Percentiles rank a stretch among this genome's conserved stretches.
Evolutionary conservation across 2,797 vertebrate genomes (phyloP).

Genomic region (Syndactyla subalaris): DNA sequence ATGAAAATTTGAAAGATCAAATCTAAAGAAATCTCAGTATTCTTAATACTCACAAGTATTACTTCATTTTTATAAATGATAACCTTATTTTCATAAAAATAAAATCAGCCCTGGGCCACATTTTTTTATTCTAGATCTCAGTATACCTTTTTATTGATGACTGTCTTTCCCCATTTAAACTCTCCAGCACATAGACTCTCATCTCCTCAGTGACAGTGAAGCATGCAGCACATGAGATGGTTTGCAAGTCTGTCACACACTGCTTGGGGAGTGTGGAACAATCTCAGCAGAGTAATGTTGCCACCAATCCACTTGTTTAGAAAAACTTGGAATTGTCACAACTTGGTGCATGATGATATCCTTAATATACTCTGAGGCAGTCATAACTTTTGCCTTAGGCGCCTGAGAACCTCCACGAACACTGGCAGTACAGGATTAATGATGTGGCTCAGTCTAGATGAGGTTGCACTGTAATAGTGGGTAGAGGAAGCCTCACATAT

Average conservation of each 20-base stretch:
- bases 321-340: neutral
- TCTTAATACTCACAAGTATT: neutral
- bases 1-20: neutral
- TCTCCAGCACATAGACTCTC: neutral
- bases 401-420: neutral
- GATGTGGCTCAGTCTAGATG: neutral
- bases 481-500: neutral
- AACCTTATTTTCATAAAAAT: neutral
- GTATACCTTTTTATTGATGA: fast-evolving
- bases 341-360: neutral
- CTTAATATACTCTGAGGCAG: neutral
- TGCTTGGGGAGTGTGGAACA: neutral
- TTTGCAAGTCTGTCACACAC: neutral
- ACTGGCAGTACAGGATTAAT: neutral
- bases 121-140: neutral
- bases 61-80: neutral
- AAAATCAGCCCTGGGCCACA: neutral
- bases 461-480: neutral
- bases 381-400: slow-evolving; percentile 8
- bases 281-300: neutral
- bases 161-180: neutral
- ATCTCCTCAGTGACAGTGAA: neutral
- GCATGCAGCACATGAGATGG: fast-evolving
- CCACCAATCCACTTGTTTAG: neutral
- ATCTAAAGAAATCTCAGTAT: neutral